Conservation (phyloP, 2,797 vertebrate genomes). For the Semaprochilodus insignis region DNA sequence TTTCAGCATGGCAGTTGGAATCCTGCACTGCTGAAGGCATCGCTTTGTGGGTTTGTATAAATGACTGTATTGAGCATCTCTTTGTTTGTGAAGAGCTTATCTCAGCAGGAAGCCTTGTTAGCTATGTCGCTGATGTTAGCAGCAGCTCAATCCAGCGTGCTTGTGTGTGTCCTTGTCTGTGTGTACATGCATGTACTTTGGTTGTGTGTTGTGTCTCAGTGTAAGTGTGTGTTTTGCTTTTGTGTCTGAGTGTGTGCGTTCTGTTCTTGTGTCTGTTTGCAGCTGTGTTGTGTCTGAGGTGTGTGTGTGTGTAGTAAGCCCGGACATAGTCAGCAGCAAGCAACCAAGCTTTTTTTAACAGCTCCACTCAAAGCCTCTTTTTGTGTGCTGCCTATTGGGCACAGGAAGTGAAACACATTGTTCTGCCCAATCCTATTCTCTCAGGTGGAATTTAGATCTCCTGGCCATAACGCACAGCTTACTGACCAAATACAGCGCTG, state of each 20-base stretch:
- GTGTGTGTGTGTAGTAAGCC: not conserved
- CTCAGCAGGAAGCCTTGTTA: slow-evolving; percentile 59
- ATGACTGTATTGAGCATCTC: slow-evolving; percentile 56
- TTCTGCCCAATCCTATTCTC: slow-evolving; percentile 15
- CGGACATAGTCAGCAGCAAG: not conserved
- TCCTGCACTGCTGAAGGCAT: slow-evolving; percentile 14
- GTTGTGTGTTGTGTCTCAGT: not conserved
- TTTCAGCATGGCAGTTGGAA: too few relatives aligned
- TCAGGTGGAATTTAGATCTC: slow-evolving; percentile 33
- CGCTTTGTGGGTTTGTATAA: slow-evolving; percentile 40
- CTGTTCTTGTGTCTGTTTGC: not conserved
- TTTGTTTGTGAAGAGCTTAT: slow-evolving; percentile 60
- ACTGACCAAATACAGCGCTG: slow-evolving; percentile 15
- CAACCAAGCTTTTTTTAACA: not conserved
- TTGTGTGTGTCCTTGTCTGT: not conserved
- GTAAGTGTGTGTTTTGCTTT: slow-evolving; percentile 9
- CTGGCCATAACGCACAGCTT: slow-evolving; percentile 1
- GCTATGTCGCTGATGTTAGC: slow-evolving; percentile 53
- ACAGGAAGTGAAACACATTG: slow-evolving; percentile 28
- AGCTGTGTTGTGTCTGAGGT: not conserved
- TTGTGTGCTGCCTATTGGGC: slow-evolving; percentile 34
- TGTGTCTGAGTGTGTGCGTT: not conserved
- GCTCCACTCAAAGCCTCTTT: slow-evolving; percentile 26
- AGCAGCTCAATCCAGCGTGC: slow-evolving; percentile 13
- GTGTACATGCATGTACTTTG: not conserved